Base-by-base conservation (phyloP, 2,888 invertebrate genomes). In the Ichneumoninae sp. region DNA sequence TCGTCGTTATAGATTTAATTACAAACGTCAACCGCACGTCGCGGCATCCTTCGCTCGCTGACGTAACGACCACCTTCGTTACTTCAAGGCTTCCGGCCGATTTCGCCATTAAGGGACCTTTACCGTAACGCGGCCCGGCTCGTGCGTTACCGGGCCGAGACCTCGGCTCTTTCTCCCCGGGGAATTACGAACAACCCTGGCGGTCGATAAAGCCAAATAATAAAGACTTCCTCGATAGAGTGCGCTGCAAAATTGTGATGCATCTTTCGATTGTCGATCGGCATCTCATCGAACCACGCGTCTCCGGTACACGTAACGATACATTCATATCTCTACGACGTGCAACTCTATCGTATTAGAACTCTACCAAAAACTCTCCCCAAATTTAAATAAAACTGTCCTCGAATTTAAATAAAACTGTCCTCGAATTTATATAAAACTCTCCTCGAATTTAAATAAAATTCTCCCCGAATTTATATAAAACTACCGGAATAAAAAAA, bases 1-100 rank as follows among this genome's bases (percentile, higher is more conserved):
- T 54, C 47, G 70, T 78, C 70, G 83, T 83, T 83, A 70, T 70
- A 79, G 47, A 79, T 79, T 83, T 79, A 79, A 83, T 83, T 83
- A 70, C 79, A 70, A 79, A 65, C 74, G 79, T 79, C 70, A 75
- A 76, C 60, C 40, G 22, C 60, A 74, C 66, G 60, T 26, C 50
- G 36, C 70, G 10, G 40, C 68, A 78, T 77, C 77, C 82, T 83
- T 73, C 73, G 68, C 22, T 73, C 73, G 3, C 57, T 78, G 73
- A 57, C 68, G 50, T 83, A 82, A 78, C 60, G 36, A 68, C 52
- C 71, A 57, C 76, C 71, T 78, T 73, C 52, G 7, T 36, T 65
- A 47, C 73, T 44, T 78, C 77, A 73, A 83, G 82, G 77, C 60
- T 71, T 47, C 13, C 26, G 36, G 8, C 13, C 66, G 71, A 77